Evolutionary conservation across 2,113 vertebrate species (phyloP), one percentile per base, ranked within the genome.

Genomic region (Trematocara variabile): DNA sequence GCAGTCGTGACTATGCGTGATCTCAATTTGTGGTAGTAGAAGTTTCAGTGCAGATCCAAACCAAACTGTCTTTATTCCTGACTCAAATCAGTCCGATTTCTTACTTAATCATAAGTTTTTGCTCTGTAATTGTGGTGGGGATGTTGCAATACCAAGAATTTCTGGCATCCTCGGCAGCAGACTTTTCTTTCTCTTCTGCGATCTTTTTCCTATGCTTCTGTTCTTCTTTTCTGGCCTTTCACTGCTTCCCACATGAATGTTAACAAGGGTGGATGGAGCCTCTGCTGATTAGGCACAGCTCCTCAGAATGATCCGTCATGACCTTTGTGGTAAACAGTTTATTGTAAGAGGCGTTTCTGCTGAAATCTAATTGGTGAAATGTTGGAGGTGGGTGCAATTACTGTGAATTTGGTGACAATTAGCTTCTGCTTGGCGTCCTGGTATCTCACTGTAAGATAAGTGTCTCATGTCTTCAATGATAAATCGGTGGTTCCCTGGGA

Each of bases 401-500:
- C 86, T 77, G 25, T 56, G 14, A 91, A 84, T 75, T 89, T 52
- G 88, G 84, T 44, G 20, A 56, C 84, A 77, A 90, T 89, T 82
- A 85, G 77, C 85, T 86, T 84, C 77, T 89, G 84, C 81, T 84
- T 68, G 63, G 63, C 41, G 16, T 63, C 84, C 60, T 84, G 65
- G 75, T 78, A 58, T 63, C 52, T 86, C 81, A 85, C 86, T 91
- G 80, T 30, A 82, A 81, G 82, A 94, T 91, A 89, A 92, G 77
- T 34, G 77, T 8, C 28, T 25, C 3, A 4, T 83, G 53, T 90
- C 58, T 83, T 90, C 28, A 11, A 28, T 30, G 37, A 39, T 16
- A 11, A 82, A 37, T 52, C 77, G 2, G 83, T 8, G 30, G 53
- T 75, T 89, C 68, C 3, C 14, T 79, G 52, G 8, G 22, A 92